A percentile compares a stretch with the other conserved stretches of the same genome.
These are phyloP conservation scores for Phortica variegata DNA, from an alignment of 1,140 invertebrate genomes.

Conservation along the genomic window DNA sequence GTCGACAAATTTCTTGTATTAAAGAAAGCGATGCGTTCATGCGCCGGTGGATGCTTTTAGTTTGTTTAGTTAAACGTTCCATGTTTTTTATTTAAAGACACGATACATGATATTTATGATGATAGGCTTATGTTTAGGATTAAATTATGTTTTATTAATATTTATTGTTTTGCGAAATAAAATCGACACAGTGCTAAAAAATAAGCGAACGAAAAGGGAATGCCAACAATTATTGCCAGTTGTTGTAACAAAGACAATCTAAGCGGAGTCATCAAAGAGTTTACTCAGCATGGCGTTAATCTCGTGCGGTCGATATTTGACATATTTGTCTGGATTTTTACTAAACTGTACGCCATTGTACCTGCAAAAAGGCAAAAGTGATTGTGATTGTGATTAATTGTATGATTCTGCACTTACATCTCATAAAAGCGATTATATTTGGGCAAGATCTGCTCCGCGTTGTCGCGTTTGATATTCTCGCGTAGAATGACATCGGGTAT, in stretches of 20 bases:
- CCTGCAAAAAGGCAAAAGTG: constrained; percentile 56
- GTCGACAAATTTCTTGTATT: constrained; percentile 54
- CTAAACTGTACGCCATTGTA: constrained; percentile 76
- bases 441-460: constrained; percentile 82
- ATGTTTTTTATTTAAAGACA: background rate
- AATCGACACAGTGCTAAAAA: constrained; percentile 4
- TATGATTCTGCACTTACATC: constrained; percentile 59
- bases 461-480: constrained; percentile 78
- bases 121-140: constrained; percentile 34
- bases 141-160: constrained; percentile 42
- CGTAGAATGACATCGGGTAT: constrained; percentile 88
- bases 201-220: constrained; percentile 35
- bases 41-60: constrained; percentile 8
- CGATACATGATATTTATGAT: constrained; percentile 44
- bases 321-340: constrained; percentile 92
- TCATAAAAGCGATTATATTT: constrained; percentile 80
- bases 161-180: constrained; percentile 51
- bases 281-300: constrained; percentile 75
- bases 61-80: constrained; percentile 5
- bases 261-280: constrained; percentile 76
- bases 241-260: background rate
- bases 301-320: constrained; percentile 87
- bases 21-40: too few relatives aligned
- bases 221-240: constrained; percentile 10
- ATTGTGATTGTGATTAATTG: too few relatives aligned